Evolutionary conservation across 2,888 invertebrate species (phyloP), one percentile per base, ranked within the genome.

Genomic region (Dendrolimus houi): DNA sequence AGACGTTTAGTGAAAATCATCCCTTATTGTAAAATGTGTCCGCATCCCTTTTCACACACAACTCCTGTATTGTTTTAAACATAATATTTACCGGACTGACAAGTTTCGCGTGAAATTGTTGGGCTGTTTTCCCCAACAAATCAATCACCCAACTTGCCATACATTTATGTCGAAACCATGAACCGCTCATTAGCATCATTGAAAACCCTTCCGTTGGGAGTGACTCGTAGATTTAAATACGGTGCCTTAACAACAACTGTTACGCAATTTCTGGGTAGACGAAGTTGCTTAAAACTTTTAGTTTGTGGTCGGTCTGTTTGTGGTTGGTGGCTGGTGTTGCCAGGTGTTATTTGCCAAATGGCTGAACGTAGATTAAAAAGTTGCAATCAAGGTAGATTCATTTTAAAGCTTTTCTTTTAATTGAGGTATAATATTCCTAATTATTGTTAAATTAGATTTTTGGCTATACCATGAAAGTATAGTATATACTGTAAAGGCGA

Each of bases 261-360:
- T 69, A 75, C 75, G 77, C 75, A 77, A 77, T 79, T 71, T 71
- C 65, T 58, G 59, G 60, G 65, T 67, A 66, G 73, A 64, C 66
- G 68, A 76, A 82, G 74, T 81, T 61, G 66, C 65, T 74, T 74
- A 75, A 79, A 86, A 86, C 74, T 87, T 86, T 84, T 72, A 79
- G 79, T 80, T 77, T 74, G 77, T 71, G 47, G 68, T 73, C 70
- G 77, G 83, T 79, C 79, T 81, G 84, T 85, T 84, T 83, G 83
- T 66, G 81, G 81, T 59, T 68, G 60, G 59, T 63, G 67, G 67
- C 58, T 64, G 64, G 59, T 55, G 55, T 58, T 47, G 47, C 47
- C 47, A 47, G 10, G 9, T 47, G 1, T 2, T 47, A 47, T 12
- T 54, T 17, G 17, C 17, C 17, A 17, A 17, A 17, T 17, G 17